phyloP scores from a whole-genome alignment of 2,888 invertebrate species.

The Drosophila picticornis region DNA sequence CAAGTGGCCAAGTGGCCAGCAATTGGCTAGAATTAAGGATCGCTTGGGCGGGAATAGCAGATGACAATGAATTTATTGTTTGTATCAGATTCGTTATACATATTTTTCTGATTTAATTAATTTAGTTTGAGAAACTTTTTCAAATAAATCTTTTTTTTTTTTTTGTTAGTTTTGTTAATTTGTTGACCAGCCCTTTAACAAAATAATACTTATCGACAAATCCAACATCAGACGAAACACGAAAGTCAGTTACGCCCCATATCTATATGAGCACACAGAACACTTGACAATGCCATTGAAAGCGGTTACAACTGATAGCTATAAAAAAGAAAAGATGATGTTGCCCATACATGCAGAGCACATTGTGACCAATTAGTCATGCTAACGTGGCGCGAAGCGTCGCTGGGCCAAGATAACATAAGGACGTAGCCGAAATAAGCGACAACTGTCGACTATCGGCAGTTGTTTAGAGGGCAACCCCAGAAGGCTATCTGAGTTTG shows the following conservation, averaged over 20 bases:
- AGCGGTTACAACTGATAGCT: slow-evolving; percentile 48
- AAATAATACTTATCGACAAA: not conserved
- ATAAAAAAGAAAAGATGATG: slow-evolving; percentile 58
- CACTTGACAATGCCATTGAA: not conserved
- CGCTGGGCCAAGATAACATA: slow-evolving; percentile 44
- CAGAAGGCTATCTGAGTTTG: slow-evolving; percentile 19
- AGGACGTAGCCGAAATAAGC: not conserved
- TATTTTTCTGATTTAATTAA: slow-evolving; percentile 35
- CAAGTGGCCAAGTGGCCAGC: slow-evolving; percentile 38
- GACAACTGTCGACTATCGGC: not conserved
- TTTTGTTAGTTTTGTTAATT: not conserved
- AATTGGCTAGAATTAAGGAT: slow-evolving; percentile 35
- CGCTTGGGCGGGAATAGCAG: slow-evolving; percentile 5
- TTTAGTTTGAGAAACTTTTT: slow-evolving; percentile 46
- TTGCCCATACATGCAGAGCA: slow-evolving; percentile 13
- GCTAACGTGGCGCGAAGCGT: slow-evolving; percentile 24
- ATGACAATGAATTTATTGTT: slow-evolving; percentile 60
- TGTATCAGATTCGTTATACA: slow-evolving; percentile 8
- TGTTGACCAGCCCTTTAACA: too few species aligned
- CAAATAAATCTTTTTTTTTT: slow-evolving; percentile 25
- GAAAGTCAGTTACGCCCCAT: not conserved
- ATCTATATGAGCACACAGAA: not conserved
- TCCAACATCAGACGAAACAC: slow-evolving; percentile 9
- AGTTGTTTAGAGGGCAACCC: slow-evolving; percentile 40
- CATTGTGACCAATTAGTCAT: slow-evolving; percentile 67